Base-by-base conservation (phyloP, 2,888 invertebrate genomes). In the Caenorhabditis becei region DNA sequence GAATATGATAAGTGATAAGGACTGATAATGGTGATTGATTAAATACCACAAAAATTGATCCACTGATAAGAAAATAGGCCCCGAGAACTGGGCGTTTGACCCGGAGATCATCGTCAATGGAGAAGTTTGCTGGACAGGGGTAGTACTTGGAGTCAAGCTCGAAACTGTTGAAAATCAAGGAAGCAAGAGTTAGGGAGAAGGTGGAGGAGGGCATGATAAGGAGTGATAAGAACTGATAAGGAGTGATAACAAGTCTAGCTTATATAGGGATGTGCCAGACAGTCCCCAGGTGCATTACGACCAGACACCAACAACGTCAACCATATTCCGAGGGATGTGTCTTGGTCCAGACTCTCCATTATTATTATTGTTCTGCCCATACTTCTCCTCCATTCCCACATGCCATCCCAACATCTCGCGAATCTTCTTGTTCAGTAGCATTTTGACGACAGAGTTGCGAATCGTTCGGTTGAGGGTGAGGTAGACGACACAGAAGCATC, bases 401-500 rank as follows among this genome's bases (percentile, higher is more conserved):
- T 32, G 47, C 7, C 8, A n/a, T n/a, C 18, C 54, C 16, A 41
- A 7, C n/a, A 16, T 14, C 41, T 41, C 10, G 3, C 37, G 18
- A 28, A 44, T 47, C n/a, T 18, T 18, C 1, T 2, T 53, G 20
- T n/a, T 18, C 18, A 18, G 8, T 26, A 35, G 2, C 59, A 72
- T 62, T 10, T 32, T 51, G 11, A 44, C 7, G 8, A 72, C 71
- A 2, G 71, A 53, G 24, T 24, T 62, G 2, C 71, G 54, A 5
- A 72, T 63, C 0, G 71, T 37, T 47, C 56, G n/a, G 18, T 72
- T 72, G 23, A 72, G 32, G 18, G 71, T 63, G 7, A 72, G 35
- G 18, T 72, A 72, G 28, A 56, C 62, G 11, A 72, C n/a, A 20
- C 62, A 54, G 11, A 63, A 44, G 35, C 62, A 72, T 23, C 63